These are phyloP conservation scores for Charadrius vociferus DNA, from an alignment of 2,113 vertebrate genomes.

Conservation along the genomic window DNA sequence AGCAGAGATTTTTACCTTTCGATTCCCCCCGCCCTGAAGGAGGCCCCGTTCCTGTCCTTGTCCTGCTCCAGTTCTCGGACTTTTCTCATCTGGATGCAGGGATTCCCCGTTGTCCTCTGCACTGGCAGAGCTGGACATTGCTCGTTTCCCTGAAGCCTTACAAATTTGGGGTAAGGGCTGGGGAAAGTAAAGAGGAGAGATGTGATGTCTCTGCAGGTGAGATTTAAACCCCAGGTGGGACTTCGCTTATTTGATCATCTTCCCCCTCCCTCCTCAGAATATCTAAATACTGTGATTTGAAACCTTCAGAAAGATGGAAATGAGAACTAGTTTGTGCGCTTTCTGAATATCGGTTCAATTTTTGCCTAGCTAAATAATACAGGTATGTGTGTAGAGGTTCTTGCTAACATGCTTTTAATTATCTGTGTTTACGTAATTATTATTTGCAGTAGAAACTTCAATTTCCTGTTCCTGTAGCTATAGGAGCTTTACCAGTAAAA, in stretches of 20 bases:
- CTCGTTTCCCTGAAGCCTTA: neutral
- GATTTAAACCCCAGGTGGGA: neutral
- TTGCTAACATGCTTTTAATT: neutral
- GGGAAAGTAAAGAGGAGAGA: neutral
- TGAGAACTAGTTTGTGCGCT: neutral
- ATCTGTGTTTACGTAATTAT: neutral
- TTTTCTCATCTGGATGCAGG: accelerated
- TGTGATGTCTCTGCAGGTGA: neutral
- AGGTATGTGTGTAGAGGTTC: neutral
- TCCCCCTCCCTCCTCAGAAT: no score
- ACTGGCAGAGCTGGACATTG: neutral
- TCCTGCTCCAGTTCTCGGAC: neutral
- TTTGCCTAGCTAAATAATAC: neutral
- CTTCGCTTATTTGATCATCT: neutral
- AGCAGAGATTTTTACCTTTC: neutral
- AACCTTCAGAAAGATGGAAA: neutral
- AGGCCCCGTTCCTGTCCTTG: neutral
- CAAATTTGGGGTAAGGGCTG: neutral
- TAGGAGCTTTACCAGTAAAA: neutral
- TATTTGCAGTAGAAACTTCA: neutral
- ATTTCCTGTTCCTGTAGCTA: neutral
- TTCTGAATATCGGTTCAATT: neutral
- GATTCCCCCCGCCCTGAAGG: neutral
- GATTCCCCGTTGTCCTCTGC: accelerated
- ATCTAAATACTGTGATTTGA: neutral